Evolutionary conservation across 1,140 invertebrate species (phyloP), one percentile per base, ranked within the genome.

Genomic region (Habropoda laboriosa): DNA sequence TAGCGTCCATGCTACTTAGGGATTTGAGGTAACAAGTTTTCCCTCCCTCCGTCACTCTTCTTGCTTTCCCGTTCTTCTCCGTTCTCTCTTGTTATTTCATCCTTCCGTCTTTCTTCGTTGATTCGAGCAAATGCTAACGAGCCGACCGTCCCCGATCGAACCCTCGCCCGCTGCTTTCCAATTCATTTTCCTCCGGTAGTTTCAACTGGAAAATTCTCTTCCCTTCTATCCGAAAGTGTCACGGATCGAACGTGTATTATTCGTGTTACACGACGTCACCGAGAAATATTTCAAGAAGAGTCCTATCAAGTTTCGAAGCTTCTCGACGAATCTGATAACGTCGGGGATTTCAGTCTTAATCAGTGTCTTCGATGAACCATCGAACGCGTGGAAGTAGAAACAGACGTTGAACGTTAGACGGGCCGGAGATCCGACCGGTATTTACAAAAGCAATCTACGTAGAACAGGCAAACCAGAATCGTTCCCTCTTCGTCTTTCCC

Each of bases 361-460:
- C 79, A 55, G 55, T 47, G 40, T 40, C 30, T 45, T 45, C 55
- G 67, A 81, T 82, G 47, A 82, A 70, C 47, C 63, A n/a, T 76
- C 80, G 63, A 64, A 81, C 38, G 40, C 47, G 73, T 79, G 64
- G 30, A 71, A 64, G 45, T 80, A 51, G 76, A 82, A 75, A 82
- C 71, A 79, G 83, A 82, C 74, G 71, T 79, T 55, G 63, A 61
- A 70, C 42, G 68, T 57, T 32, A 68, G 76, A 57, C 64, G 40
- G 55, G 51, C 45, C 35, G 32, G 51, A 32, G 71, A 77, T 79
- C 55, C 61, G 68, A 60, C 63, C 66, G 81, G 72, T 89, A 86
- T 88, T 88, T 89, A 86, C 86, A 86, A 75, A 87, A 89, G 87
- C 86, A 89, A 84, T 88, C 83, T 80, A n/a, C n/a, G n/a, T n/a